These are phyloP conservation scores for zebrafish (Danio rerio) DNA, from an alignment of 2,113 vertebrate genomes.

Conservation along the genomic window GRCz12tu NC_133185.1:17185001-17185500, in stretches of 20 bases:
- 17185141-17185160: slow-evolving; percentile 28
- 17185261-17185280: not conserved
- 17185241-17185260: not conserved
- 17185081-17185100: slow-evolving; percentile 69
- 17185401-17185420: slow-evolving; percentile 30
- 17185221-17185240: slow-evolving; percentile 24
- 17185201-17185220: slow-evolving; percentile 14
- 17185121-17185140: slow-evolving; percentile 47
- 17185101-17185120: slow-evolving; percentile 65
- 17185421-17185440: slow-evolving; percentile 38
- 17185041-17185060: not conserved
- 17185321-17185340: slow-evolving; percentile 1
- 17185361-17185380: slow-evolving; percentile 13
- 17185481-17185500: slow-evolving; percentile 30
- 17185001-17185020: not conserved
- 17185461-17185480: not conserved
- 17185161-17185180: slow-evolving; percentile 66
- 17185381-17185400: not conserved
- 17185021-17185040: not conserved
- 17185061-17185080: slow-evolving; percentile 41
- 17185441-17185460: slow-evolving; percentile 39
- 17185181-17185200: not conserved
- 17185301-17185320: not conserved
- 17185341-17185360: not conserved
- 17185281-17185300: slow-evolving; percentile 30